These are phyloP conservation scores for Anolis carolinensis DNA, from an alignment of 2,113 vertebrate genomes.

Conservation along the genomic window DNA sequence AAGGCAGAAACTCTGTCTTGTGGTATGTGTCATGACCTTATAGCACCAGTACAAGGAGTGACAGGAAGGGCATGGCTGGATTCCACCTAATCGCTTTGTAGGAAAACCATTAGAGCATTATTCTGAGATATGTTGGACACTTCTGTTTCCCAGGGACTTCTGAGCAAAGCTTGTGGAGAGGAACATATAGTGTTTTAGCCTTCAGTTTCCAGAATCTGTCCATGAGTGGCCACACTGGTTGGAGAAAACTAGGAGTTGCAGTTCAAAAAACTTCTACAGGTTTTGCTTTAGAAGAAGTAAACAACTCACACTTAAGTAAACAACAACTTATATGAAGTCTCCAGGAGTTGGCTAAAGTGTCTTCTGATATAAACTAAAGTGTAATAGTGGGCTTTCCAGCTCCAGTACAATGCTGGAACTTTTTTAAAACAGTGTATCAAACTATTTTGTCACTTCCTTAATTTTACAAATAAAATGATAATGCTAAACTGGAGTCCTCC, in stretches of 20 bases:
- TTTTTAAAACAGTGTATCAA: not conserved
- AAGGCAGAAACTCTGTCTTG: slow-evolving; percentile 72
- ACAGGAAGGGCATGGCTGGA: slow-evolving; percentile 69
- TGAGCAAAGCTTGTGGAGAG: not conserved
- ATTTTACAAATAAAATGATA: not conserved
- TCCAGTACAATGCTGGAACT: not conserved
- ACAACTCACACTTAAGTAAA: slow-evolving; percentile 12
- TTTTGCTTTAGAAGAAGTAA: not conserved
- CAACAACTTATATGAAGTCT: fast-evolving
- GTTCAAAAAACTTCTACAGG: too few relatives aligned
- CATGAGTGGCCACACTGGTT: too few relatives aligned
- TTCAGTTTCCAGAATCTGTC: too few relatives aligned
- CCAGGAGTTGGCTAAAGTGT: not conserved
- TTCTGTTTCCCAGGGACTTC: not conserved
- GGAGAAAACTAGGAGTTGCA: too few relatives aligned
- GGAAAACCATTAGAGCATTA: slow-evolving; percentile 46
- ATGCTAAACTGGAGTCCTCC: not conserved
- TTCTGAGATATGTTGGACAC: slow-evolving; percentile 4
- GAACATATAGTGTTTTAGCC: too few relatives aligned
- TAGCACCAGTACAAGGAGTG: slow-evolving; percentile 72
- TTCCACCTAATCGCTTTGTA: slow-evolving; percentile 70
- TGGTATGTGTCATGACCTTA: slow-evolving; percentile 76
- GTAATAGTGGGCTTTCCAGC: not conserved
- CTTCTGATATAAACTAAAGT: not conserved
- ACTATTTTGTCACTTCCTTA: not conserved